Evolutionary conservation across 30 jellyfish, hydroid and myxozoan species (phyloP), one percentile per base, ranked within the genome.

Genomic region (Aurelia sp.): DNA sequence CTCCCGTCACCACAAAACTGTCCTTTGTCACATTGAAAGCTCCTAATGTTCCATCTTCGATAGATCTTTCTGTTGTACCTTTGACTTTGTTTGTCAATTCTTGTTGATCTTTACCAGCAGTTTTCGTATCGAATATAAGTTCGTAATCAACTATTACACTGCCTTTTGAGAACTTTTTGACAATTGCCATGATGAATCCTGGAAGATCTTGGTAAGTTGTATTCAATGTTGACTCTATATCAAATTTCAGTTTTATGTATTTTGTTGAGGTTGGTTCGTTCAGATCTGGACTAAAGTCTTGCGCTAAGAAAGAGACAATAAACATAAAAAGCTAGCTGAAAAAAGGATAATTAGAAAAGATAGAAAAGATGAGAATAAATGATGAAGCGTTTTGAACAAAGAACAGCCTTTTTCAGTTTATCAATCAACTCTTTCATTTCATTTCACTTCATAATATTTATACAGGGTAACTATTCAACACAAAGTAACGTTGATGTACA

Each of bases 121-220:
- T 50, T 22, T 55, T 66, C n/a, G 82, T 65, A 78, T 81, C 91
- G 82, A 81, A 81, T 18, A 81, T 81, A 63, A 81, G 48, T 8
- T 81, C 84, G 40, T 52, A 81, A 33, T 33, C 84, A 31, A 81
- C 84, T 1, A 81, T 24, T 4, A 81, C 76, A 16, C 91, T 81
- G 10, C 91, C 91, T n/a, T 48, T 1, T 8, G 22, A 63, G 76
- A 81, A 81, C 4, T 44, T 40, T 41, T 81, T 67, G 27, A 81
- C 91, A 5, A 81, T 17, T 18, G 91, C 91, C 62, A n/a, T 81
- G 67, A 81, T 22, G 52, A 81, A 81, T 13, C 91, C 91, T 2
- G 83, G 66, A 0, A 81, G 72, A 31, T 67, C 91, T 81, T 81
- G 91, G 74, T 41, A 81, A 1, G 91, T 81, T 20, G 48, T 24